phyloP scores from a whole-genome alignment of 1,140 invertebrate genomes.

The Eciton burchellii region DNA sequence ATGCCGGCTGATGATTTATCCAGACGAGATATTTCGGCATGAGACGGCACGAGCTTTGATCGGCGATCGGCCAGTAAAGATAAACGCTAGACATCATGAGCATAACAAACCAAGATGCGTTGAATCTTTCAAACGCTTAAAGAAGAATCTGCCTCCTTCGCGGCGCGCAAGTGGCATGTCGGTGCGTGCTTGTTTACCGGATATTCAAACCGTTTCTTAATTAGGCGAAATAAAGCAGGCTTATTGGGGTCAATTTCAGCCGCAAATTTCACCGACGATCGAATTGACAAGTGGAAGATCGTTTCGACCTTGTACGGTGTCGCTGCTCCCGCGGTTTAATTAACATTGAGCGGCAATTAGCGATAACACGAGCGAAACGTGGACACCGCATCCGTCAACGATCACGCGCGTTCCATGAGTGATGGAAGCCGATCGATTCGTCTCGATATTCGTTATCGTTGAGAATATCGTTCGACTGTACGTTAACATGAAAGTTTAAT shows the following conservation, averaged over 20 bases:
- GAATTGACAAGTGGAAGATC: slow-evolving; percentile 52
- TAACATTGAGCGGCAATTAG: slow-evolving; percentile 31
- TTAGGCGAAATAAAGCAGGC: slow-evolving; percentile 45
- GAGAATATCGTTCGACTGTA: neutral
- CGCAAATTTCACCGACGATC: slow-evolving; percentile 46
- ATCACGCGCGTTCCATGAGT: slow-evolving; percentile 1
- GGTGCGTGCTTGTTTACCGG: slow-evolving; percentile 42
- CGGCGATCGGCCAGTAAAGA: no score
- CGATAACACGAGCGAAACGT: neutral
- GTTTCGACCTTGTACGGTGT: slow-evolving; percentile 42
- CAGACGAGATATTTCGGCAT: no score
- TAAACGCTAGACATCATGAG: no score
- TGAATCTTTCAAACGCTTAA: neutral
- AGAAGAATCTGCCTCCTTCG: neutral
- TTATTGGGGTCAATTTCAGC: slow-evolving; percentile 57
- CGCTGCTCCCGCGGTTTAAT: slow-evolving; percentile 39
- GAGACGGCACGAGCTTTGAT: no score
- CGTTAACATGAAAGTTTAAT: slow-evolving; percentile 15
- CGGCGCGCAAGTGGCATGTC: neutral
- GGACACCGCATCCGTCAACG: slow-evolving; percentile 1
- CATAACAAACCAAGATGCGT: neutral
- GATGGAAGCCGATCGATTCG: slow-evolving; percentile 22
- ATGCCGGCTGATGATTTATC: no score
- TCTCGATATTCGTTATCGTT: neutral
- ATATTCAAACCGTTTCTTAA: slow-evolving; percentile 42